Base-by-base conservation (phyloP, 2,888 invertebrate genomes). In the Aspidapion aeneum region DNA sequence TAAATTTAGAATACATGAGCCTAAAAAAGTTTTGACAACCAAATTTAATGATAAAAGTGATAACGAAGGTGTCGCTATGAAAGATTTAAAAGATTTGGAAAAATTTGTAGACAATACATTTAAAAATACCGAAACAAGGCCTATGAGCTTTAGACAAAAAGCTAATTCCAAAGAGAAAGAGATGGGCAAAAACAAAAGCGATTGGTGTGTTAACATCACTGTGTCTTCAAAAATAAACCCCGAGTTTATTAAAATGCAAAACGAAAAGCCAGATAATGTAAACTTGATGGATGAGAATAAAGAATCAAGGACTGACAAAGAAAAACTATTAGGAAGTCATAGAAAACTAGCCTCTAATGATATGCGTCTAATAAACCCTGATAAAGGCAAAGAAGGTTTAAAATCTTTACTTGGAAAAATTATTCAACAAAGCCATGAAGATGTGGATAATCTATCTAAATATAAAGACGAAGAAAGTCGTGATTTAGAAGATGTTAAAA, bases 121-220 rank as follows among this genome's bases (percentile, higher is more conserved):
- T 54, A 65, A 63, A 49, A 68, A 64, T 60, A 69, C 68, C n/a
- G 66, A 69, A 57, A 68, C 67, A 57, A 69, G 67, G n/a, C 18
- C 22, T 7, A 54, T 67, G 63, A 57, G 54, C 52, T 35, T 35
- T 18, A 66, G 22, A 17, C 52, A 21, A 35, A 49, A 35, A 22
- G 16, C 50, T 1, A 17, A 7, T 21, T 9, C 57, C 3, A 64
- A 59, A 48, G 18, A 50, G 16, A 50, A 56, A 2, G 66, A 63
- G 7, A 48, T 63, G n/a, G 63, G 61, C 22, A 61, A 67, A 51
- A 66, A 64, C 51, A 66, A 66, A 55, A 69, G 66, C 22, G 68
- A 70, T 60, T 75, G 74, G 74, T 71, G 72, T 60, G 74, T 72
- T 18, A 73, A 73, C 63, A 69, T 75, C 9, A 74, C 75, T 1